Evolutionary conservation across 2,797 vertebrate genomes (phyloP), one percentile per base, ranked within the genome.

Genomic region (Hirundo rustica): DNA sequence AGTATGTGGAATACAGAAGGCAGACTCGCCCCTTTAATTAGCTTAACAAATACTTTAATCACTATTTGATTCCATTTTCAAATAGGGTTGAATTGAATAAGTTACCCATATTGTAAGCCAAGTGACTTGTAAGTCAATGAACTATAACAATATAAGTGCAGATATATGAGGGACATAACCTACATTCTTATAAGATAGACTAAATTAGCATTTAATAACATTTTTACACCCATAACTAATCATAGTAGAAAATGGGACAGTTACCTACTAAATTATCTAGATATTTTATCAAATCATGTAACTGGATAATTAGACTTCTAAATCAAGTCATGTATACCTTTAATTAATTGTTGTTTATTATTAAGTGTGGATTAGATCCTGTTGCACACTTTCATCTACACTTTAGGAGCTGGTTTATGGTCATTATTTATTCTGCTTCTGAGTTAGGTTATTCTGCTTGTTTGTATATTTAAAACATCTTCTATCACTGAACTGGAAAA

Each of bases 341-440:
- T 93, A 95, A 95, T 94, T 97, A 97, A 93, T 92, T 79, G 57
- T 77, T 95, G 68, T 91, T 95, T 95, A 80, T 78, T 92, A 74
- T 90, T 83, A 92, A 70, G 15, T 50, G 64, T 70, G 47, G 36
- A 66, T 85, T 96, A 85, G 27, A 27, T 89, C 65, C 10, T 76
- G n/a, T 18, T 3, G 16, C 48, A 76, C 22, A 51, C 26, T 82
- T 96, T 84, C 26, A 68, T 42, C 34, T 78, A 51, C 32, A 67
- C 29, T 30, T 67, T 51, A 74, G 25, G 27, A 92, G 15, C 5
- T 54, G 7, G 2, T 60, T 93, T 90, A 86, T 48, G 38, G 54
- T 55, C 61, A 47, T 80, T 89, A 73, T 60, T 61, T 95, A 81
- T 87, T 86, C 32, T 91, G 16, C 10, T 47, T 44, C 30, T 34